A percentile compares a stretch with the other conserved stretches of the same genome.
These are phyloP conservation scores for Corydoras sp. DNA, from an alignment of 2,113 vertebrate genomes.

Conservation along the genomic window DNA sequence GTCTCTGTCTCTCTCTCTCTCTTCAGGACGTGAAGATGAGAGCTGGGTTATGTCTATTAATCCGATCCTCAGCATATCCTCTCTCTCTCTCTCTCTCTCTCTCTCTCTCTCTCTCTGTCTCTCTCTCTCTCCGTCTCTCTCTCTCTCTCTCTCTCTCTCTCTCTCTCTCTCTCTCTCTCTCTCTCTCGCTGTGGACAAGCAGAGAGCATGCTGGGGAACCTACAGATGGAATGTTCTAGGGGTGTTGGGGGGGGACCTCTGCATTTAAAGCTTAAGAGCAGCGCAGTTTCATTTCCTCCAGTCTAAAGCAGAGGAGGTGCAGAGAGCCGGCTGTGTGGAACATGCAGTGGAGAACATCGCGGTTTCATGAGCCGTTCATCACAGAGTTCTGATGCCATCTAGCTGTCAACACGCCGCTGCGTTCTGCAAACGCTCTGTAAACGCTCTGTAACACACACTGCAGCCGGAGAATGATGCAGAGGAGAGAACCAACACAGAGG, in stretches of 20 bases:
- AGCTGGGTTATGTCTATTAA: slow-evolving; percentile 15
- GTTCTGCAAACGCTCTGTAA: slow-evolving; percentile 4
- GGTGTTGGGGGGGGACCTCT: too few species aligned
- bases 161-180: background rate
- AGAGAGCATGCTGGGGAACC: too few species aligned
- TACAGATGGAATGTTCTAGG: too few species aligned
- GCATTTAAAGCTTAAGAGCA: background rate
- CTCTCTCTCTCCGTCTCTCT: background rate
- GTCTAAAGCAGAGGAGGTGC: background rate
- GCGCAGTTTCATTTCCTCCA: background rate
- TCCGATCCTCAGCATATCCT: background rate
- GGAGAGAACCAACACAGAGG: too few species aligned
- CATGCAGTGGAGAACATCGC: background rate
- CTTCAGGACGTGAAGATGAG: background rate
- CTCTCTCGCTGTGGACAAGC: too few species aligned
- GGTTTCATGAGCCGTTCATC: background rate
- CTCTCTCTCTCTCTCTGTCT: too few species aligned
- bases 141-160: background rate
- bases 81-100: background rate
- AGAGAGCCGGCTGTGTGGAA: background rate
- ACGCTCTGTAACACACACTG: background rate
- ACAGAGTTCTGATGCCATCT: slow-evolving; percentile 42
- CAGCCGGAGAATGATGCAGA: too few species aligned
- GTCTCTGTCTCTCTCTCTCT: too few species aligned
- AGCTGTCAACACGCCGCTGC: slow-evolving; percentile 35